phyloP scores from a whole-genome alignment of 2,113 vertebrate genomes.

The Notarius lentiginosus region DNA sequence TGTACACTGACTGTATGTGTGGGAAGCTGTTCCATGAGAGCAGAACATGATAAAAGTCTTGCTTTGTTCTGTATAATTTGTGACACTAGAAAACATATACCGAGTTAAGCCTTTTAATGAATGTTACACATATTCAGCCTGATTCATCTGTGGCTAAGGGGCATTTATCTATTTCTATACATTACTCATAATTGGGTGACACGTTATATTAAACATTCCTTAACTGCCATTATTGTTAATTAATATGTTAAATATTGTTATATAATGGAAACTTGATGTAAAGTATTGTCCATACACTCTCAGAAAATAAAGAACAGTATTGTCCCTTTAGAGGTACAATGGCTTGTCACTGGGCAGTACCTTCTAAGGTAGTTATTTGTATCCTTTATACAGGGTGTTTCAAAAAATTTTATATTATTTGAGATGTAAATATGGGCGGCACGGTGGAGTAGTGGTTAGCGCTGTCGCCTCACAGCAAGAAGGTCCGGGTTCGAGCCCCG shows the following conservation, averaged over 20 bases:
- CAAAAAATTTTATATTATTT: too few species aligned
- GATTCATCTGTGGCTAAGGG: background rate
- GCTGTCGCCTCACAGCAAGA: too few species aligned
- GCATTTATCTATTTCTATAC: background rate
- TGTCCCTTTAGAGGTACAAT: too few species aligned
- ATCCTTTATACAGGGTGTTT: too few species aligned
- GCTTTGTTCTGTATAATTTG: background rate
- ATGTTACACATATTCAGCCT: background rate
- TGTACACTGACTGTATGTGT: background rate
- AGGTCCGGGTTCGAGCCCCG: too few species aligned
- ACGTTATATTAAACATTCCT: background rate
- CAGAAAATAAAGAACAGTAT: too few species aligned
- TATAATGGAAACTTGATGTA: background rate
- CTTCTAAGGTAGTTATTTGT: too few species aligned
- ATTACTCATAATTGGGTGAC: background rate
- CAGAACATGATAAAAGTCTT: background rate
- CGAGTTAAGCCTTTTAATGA: background rate
- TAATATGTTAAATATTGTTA: background rate
- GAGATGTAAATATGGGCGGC: background rate
- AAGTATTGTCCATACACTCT: background rate
- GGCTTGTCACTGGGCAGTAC: too few species aligned
- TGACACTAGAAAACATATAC: background rate
- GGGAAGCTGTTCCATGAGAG: background rate
- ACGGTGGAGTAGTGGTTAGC: too few species aligned
- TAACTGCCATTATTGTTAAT: too few species aligned